Conservation (phyloP, 2,113 vertebrate genomes). For the Bujurquina vittata region DNA sequence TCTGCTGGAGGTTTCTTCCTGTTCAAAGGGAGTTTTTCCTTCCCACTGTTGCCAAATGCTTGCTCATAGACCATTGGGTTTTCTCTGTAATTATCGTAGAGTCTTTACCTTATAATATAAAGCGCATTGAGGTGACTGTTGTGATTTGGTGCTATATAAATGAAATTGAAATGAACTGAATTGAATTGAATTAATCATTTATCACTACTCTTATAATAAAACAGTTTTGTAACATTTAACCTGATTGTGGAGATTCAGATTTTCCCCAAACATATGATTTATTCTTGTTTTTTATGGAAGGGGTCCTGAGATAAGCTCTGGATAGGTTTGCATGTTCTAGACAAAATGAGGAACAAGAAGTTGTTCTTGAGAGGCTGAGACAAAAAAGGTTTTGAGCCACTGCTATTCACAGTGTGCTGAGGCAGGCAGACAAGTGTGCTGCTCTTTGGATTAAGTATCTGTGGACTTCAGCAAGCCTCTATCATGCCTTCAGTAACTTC, state of each 20-base stretch:
- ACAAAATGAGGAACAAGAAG: not conserved
- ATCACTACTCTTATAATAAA: no score
- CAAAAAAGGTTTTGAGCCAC: no score
- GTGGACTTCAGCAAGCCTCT: conserved; percentile 4
- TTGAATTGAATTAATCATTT: no score
- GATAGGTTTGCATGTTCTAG: not conserved
- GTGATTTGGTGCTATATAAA: no score
- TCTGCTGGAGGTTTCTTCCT: no score
- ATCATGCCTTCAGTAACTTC: not conserved
- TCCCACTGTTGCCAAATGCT: no score
- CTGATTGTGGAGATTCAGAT: not conserved
- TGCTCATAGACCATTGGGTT: no score
- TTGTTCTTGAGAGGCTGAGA: not conserved
- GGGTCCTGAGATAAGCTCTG: not conserved
- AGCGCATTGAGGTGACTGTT: no score
- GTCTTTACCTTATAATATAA: no score
- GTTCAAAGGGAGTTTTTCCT: no score
- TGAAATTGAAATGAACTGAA: no score
- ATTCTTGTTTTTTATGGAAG: not conserved
- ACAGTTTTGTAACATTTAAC: not conserved
- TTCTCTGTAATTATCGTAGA: no score
- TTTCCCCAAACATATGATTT: not conserved
- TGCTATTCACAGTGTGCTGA: not conserved
- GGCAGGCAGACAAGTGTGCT: not conserved
- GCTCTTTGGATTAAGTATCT: not conserved